Evolutionary conservation across 2,888 invertebrate genomes (phyloP), one percentile per base, ranked within the genome.

Genomic region (Junonia oenone): DNA sequence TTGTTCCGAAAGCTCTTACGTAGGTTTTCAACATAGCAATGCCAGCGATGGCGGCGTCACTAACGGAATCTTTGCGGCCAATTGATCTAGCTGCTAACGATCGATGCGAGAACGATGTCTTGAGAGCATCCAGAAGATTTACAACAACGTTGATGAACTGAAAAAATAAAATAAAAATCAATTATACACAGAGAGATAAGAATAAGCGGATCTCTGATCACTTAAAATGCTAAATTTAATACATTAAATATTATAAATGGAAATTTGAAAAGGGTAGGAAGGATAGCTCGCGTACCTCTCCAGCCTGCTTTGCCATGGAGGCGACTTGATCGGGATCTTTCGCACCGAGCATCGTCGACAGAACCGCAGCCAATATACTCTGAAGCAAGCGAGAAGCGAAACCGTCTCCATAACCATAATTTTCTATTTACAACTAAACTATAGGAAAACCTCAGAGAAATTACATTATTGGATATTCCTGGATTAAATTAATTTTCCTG

Each of bases 141-240:
- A 97, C 94, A 52, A 97, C 95, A 90, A 97, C 96, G 91, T 95
- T 96, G 91, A 97, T 96, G 91, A 97, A 96, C 97, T 97, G 91
- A 11, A 65, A 65, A 65, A 52, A 61, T 45, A 61, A n/a, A n/a
- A 33, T 46, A 54, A 17, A 45, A 33, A 47, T 11, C 9, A 38
- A 29, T 46, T 26, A 43, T 43, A 43, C 43, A 35, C 51, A 26
- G 9, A 33, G 31, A 6, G 14, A 31, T 1, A 37, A 31, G 15
- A 37, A 2, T 13, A 22, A 22, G 5, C 19, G 6, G n/a, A 14
- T 14, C 26, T 46, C 14, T 38, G n/a, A 48, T 31, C 27, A 14
- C 1, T 40, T 45, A 19, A n/a, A 33, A 49, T 19, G 37, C 19
- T 27, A 40, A 11, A 38, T 38, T 37, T 3, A 33, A 55, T 52